A percentile compares a stretch with the other conserved stretches of the same genome.
phyloP scores from a whole-genome alignment of 1,140 invertebrate species.

The Parapsyche elsis region DNA sequence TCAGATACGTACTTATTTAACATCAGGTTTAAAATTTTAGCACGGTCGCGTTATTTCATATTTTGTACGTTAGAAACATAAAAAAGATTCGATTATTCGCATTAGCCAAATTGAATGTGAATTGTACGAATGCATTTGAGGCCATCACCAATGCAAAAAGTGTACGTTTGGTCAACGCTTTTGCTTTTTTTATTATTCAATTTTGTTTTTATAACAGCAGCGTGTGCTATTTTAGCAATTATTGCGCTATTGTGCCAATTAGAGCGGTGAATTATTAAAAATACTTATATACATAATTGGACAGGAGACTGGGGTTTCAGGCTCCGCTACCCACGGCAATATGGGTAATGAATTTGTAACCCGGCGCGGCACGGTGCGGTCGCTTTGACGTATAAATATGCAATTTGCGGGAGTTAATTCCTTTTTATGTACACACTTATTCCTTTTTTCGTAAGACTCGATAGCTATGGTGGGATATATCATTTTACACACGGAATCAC shows the following conservation, averaged over 20 bases:
- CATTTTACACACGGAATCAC: slow-evolving; percentile 50
- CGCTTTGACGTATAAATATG: slow-evolving; percentile 28
- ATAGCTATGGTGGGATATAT: slow-evolving; percentile 23
- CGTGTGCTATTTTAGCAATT: slow-evolving; percentile 15
- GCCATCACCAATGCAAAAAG: too few species aligned
- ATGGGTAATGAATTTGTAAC: slow-evolving; percentile 32
- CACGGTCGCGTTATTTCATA: too few species aligned
- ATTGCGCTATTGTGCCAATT: slow-evolving; percentile 22
- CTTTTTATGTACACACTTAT: background rate
- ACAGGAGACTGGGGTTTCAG: slow-evolving; percentile 27
- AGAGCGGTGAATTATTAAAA: slow-evolving; percentile 28
- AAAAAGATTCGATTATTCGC: too few species aligned
- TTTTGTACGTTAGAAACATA: too few species aligned
- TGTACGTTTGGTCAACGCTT: too few species aligned
- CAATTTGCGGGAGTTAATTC: slow-evolving; percentile 23
- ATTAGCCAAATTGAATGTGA: too few species aligned
- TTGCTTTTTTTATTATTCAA: background rate
- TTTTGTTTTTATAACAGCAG: background rate
- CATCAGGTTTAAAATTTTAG: too few species aligned
- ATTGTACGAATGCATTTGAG: too few species aligned
- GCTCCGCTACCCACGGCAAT: slow-evolving; percentile 24
- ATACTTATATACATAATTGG: slow-evolving; percentile 34
- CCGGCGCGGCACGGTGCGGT: background rate
- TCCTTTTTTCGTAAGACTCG: background rate
- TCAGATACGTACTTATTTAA: too few species aligned